A percentile compares a stretch with the other conserved stretches of the same genome.
Conservation (phyloP, 2,797 vertebrate genomes). For the Acrossocheilus fasciatus region DNA sequence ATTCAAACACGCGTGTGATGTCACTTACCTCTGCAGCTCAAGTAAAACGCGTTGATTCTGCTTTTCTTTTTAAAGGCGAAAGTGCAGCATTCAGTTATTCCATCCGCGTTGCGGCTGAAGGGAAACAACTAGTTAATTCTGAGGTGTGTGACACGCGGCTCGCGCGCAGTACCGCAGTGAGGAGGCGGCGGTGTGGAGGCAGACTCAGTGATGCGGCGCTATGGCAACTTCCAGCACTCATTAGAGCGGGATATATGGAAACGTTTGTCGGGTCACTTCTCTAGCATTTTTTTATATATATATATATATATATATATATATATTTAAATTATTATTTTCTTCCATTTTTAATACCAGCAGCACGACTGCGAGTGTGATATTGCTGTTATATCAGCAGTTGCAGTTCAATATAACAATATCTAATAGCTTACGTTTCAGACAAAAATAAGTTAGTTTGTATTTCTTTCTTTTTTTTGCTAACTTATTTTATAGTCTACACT, state of each 20-base stretch:
- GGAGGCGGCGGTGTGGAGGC: constrained; percentile 1
- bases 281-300: too few relatives aligned
- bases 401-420: too few relatives aligned
- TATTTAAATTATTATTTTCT: not conserved
- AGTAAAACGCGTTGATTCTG: constrained; percentile 50
- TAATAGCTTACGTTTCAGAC: too few relatives aligned
- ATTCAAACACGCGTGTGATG: constrained; percentile 12
- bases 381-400: too few relatives aligned
- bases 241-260: too few relatives aligned
- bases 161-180: constrained; percentile 50
- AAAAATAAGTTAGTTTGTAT: too few relatives aligned
- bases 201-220: constrained; percentile 43
- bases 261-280: not conserved
- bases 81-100: not conserved
- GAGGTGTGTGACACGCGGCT: constrained; percentile 22
- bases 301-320: too few relatives aligned
- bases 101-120: not conserved
- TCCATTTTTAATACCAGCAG: not conserved
- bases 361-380: too few relatives aligned
- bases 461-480: too few relatives aligned
- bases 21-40: constrained; percentile 62
- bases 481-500: too few relatives aligned
- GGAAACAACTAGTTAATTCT: not conserved
- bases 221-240: constrained; percentile 31
- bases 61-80: constrained; percentile 16